Evolutionary conservation across 2,888 invertebrate species (phyloP).

Genomic region (Plusia festucae): DNA sequence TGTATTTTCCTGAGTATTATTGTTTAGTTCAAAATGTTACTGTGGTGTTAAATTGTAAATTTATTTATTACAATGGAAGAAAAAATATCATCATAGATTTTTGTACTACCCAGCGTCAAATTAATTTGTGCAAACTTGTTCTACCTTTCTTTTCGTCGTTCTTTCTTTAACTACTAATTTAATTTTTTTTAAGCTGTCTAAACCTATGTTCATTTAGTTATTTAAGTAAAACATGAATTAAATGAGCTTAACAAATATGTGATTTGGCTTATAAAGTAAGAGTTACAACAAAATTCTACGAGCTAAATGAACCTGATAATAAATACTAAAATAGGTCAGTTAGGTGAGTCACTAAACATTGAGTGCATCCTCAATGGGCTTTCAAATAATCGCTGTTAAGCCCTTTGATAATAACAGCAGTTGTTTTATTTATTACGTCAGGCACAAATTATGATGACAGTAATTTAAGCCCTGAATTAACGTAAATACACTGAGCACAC

Average conservation of each 20-base stretch:
- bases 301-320: not conserved
- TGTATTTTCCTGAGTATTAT: slow-evolving; percentile 1
- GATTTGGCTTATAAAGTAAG: not conserved
- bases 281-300: not conserved
- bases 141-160: too few species aligned
- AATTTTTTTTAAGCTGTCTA: too few species aligned
- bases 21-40: too few species aligned
- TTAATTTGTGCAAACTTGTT: too few species aligned
- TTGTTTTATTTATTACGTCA: not conserved
- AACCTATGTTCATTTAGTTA: too few species aligned
- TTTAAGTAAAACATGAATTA: not conserved
- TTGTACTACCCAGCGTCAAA: too few species aligned
- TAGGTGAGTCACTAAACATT: not conserved
- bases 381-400: not conserved
- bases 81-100: too few species aligned
- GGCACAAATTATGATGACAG: not conserved
- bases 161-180: too few species aligned
- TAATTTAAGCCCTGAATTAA: not conserved
- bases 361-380: not conserved
- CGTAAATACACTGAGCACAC: slow-evolving; percentile 2
- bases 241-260: not conserved
- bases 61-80: too few species aligned
- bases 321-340: not conserved
- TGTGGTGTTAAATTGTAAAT: too few species aligned
- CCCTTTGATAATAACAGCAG: not conserved